Percentiles rank a stretch among this genome's conserved stretches.
phyloP scores from a whole-genome alignment of 1,140 invertebrate genomes.

The Gonioctena quinquepunctata region DNA sequence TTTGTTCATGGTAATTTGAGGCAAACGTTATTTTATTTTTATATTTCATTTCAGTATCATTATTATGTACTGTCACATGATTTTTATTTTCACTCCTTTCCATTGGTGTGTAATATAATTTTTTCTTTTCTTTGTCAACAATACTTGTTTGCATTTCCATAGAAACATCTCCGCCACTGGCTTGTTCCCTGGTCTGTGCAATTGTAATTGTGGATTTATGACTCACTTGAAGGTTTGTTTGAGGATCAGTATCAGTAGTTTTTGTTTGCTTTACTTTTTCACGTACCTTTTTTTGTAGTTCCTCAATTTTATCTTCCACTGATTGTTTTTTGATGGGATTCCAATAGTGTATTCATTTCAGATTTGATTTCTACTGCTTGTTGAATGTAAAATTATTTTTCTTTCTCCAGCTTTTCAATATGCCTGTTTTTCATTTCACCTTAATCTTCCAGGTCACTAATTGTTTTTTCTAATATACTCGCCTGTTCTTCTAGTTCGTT shows the following conservation, averaged over 20 bases:
- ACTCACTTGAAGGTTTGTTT: background rate
- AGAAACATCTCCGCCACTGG: background rate
- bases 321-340: constrained; percentile 2
- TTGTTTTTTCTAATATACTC: constrained; percentile 1
- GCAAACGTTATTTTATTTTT: too few relatives aligned
- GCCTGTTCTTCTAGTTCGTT: constrained; percentile 4
- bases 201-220: constrained; percentile 2
- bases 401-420: background rate
- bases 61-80: too few relatives aligned
- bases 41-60: too few relatives aligned
- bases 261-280: background rate
- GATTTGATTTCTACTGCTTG: constrained; percentile 4
- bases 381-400: background rate
- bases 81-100: too few relatives aligned
- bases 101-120: background rate
- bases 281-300: background rate
- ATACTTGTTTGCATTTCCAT: background rate
- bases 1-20: too few relatives aligned
- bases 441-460: background rate
- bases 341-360: background rate
- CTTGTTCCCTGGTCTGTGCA: too few relatives aligned
- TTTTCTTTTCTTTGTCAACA: background rate
- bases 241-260: background rate
- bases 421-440: constrained; percentile 2
- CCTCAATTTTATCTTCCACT: background rate